Conservation (phyloP, 1,140 invertebrate genomes). For the Plutomurus gul region DNA sequence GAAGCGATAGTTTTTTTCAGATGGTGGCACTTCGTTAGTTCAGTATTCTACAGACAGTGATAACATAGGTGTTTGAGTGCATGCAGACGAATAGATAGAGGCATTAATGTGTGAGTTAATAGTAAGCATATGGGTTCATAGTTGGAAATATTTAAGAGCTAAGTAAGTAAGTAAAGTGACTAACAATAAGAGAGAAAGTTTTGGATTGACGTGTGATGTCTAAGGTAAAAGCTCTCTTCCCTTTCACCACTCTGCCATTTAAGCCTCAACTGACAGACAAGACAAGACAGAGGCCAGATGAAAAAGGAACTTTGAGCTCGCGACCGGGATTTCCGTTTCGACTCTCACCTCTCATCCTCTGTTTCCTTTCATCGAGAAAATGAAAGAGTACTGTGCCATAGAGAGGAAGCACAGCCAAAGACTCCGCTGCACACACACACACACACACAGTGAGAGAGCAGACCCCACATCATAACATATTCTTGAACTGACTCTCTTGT, state of each 20-base stretch:
- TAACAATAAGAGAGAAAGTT: slow-evolving; percentile 27
- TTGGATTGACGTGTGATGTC: slow-evolving; percentile 11
- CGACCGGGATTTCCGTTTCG: slow-evolving; percentile 4
- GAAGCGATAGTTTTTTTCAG: too few relatives aligned
- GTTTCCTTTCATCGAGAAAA: background rate
- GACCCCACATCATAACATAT: too few relatives aligned
- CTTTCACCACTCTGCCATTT: slow-evolving; percentile 7
- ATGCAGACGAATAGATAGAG: too few relatives aligned
- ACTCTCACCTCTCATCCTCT: background rate
- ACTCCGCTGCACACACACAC: too few relatives aligned
- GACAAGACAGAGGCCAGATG: slow-evolving; percentile 16
- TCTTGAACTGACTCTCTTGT: too few relatives aligned
- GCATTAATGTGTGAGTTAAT: too few relatives aligned
- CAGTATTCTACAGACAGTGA: too few relatives aligned
- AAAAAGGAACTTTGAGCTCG: slow-evolving; percentile 10
- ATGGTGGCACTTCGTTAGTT: too few relatives aligned
- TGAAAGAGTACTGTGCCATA: background rate
- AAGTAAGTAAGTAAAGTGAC: background rate
- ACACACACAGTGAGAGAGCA: too few relatives aligned
- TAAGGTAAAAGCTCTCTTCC: slow-evolving; percentile 9
- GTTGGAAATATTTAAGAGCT: slow-evolving; percentile 34
- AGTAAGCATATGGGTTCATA: too few relatives aligned
- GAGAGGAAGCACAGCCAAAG: too few relatives aligned
- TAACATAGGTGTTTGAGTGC: too few relatives aligned
- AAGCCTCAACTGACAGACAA: slow-evolving; percentile 9